Percentiles rank a stretch among this genome's conserved stretches.
These are phyloP conservation scores for Acrobasis repandana DNA, from an alignment of 2,888 invertebrate species.

Conservation along the genomic window DNA sequence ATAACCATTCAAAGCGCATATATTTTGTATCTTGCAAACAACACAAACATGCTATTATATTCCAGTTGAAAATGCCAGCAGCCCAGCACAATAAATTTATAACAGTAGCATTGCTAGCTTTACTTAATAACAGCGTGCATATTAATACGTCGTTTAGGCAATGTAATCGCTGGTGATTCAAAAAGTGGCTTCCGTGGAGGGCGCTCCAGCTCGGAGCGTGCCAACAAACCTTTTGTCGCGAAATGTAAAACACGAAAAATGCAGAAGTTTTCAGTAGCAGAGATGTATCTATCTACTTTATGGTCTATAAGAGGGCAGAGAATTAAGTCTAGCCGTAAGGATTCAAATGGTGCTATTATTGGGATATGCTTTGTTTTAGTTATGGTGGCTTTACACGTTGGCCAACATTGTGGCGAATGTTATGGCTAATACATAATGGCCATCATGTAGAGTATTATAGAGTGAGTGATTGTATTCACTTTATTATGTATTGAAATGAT, in stretches of 20 bases:
- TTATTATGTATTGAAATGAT: too few relatives aligned
- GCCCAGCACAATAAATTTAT: conserved; percentile 10
- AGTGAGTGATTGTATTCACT: too few relatives aligned
- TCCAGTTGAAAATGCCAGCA: neutral
- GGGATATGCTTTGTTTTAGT: too few relatives aligned
- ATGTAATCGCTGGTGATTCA: conserved; percentile 12
- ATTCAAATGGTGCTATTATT: too few relatives aligned
- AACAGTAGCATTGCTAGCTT: conserved; percentile 3
- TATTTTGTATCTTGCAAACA: neutral
- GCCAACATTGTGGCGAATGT: too few relatives aligned
- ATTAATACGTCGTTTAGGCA: conserved; percentile 13
- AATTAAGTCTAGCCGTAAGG: too few relatives aligned
- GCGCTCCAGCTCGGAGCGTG: conserved; percentile 3
- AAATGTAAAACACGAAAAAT: conserved; percentile 29
- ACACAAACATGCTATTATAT: neutral
- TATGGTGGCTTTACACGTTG: too few relatives aligned
- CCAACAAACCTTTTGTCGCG: conserved; percentile 36
- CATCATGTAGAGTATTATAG: too few relatives aligned
- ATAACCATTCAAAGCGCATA: too few relatives aligned
- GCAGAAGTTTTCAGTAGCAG: neutral
- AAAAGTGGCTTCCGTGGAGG: conserved; percentile 18
- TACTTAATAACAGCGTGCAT: conserved; percentile 8
- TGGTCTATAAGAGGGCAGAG: too few relatives aligned
- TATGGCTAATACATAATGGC: too few relatives aligned
- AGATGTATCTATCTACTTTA: too few relatives aligned